A percentile compares a stretch with the other conserved stretches of the same genome.
These are phyloP conservation scores for Solenopsis fugax DNA, from an alignment of 1,140 invertebrate species.

Conservation along the genomic window DNA sequence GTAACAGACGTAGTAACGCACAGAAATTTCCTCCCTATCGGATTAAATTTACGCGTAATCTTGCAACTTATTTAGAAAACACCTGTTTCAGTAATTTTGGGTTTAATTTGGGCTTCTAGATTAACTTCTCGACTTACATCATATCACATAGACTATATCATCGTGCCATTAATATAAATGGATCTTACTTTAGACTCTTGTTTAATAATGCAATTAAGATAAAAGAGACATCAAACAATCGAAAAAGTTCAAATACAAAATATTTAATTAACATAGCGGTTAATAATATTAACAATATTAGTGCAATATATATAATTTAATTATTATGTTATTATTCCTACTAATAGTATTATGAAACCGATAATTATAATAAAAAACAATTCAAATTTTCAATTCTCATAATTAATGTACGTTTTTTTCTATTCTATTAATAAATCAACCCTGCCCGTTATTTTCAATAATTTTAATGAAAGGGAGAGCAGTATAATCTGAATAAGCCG, in stretches of 20 bases:
- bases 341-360: neutral
- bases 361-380: slow-evolving; percentile 19
- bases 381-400: neutral
- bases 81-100: neutral
- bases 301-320: neutral
- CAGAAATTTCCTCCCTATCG: slow-evolving; percentile 22
- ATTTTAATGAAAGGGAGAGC: neutral
- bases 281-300: neutral
- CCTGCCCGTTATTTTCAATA: neutral
- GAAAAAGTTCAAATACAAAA: neutral
- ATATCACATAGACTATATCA: neutral
- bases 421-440: neutral
- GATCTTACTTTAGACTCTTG: slow-evolving; percentile 16
- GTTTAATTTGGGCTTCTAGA: slow-evolving; percentile 3
- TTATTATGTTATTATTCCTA: neutral
- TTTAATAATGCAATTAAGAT: neutral
- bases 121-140: neutral
- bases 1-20: slow-evolving; percentile 19
- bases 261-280: neutral
- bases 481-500: neutral
- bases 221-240: neutral
- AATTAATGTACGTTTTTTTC: neutral
- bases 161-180: neutral
- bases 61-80: neutral
- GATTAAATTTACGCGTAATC: slow-evolving; percentile 7